Base-by-base conservation (phyloP, 2,888 invertebrate species). In the Sinhomidia bicolor region DNA sequence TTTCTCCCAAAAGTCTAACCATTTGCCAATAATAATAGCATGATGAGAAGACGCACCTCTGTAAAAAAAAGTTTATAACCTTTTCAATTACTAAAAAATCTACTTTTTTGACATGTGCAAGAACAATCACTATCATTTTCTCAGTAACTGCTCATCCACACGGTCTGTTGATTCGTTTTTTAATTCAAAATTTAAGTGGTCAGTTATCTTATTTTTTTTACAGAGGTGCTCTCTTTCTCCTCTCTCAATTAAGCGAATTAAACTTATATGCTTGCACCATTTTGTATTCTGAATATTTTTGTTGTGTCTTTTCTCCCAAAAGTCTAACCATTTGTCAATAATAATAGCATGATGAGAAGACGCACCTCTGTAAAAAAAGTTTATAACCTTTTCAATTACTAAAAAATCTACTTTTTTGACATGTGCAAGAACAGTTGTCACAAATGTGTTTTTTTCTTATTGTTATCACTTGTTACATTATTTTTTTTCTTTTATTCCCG, bases 111-210 rank as follows among this genome's bases (percentile, higher is more conserved):
- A 36, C 71, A 32, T 89, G 89, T 81, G 85, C 60, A 89, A 80
- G 80, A 65, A 71, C 89, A 89, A 7, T 90, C 90, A 90, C 90
- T 90, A 90, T 90, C 88, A 90, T 89, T 90, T 89, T 89, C 90
- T 89, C 88, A 83, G 78, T 85, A 87, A 83, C 79, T 88, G 90
- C 80, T 74, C 85, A 89, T 85, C 82, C 87, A 74, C 76, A 51
- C 29, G 54, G n/a, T 20, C 14, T 32, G 1, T 26, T 32, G 68
- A 68, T 32, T 32, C 76, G 54, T 78, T 26, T 76, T 47, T 76
- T 78, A 68, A 36, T 36, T 68, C 23, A 29, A 23, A 44, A 23
- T 44, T 44, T 1, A 26, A 6, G 17, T 12, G 44, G 71, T 14
- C 44, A 68, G 23, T 47, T 36, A 7, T 29, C 26, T 23, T 26